phyloP scores from a whole-genome alignment of 2,113 vertebrate species.

The Oplegnathus fasciatus region DNA sequence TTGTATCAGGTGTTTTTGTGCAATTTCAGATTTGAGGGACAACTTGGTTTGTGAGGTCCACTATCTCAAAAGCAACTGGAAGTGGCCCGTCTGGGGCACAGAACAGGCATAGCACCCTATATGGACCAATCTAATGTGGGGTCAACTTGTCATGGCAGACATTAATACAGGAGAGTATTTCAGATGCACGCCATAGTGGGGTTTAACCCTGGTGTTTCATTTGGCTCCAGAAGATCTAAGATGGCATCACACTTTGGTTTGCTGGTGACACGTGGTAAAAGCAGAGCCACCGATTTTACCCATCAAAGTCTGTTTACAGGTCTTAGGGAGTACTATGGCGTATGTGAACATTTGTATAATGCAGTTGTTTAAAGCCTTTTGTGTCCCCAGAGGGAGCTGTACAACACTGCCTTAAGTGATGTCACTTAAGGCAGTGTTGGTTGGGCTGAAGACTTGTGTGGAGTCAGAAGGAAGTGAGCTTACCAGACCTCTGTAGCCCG shows the following conservation, averaged over 20 bases:
- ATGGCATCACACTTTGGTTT: no score
- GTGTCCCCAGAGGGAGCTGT: no score
- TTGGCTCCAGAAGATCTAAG: no score
- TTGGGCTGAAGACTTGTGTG: no score
- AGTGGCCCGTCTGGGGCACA: background rate
- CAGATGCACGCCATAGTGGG: background rate
- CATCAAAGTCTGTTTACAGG: background rate
- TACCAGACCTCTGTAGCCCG: background rate
- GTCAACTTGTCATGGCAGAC: background rate
- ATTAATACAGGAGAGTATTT: no score
- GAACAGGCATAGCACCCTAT: background rate
- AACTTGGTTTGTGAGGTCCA: conserved; percentile 5
- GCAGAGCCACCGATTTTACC: conserved; percentile 21
- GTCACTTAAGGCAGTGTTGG: no score
- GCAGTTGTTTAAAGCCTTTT: no score
- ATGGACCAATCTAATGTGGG: conserved; percentile 1
- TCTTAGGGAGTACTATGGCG: no score
- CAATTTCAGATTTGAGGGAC: background rate
- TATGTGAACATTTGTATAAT: no score
- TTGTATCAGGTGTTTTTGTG: conserved; percentile 5
- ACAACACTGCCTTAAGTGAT: no score
- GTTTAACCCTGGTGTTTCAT: no score
- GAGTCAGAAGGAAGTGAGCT: no score
- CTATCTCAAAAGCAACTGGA: conserved; percentile 9
- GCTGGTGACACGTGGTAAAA: background rate